Percentiles rank a stretch among this genome's conserved stretches.
These are phyloP conservation scores for Forficula auricularia DNA, from an alignment of 1,140 invertebrate genomes.

Conservation along the genomic window DNA sequence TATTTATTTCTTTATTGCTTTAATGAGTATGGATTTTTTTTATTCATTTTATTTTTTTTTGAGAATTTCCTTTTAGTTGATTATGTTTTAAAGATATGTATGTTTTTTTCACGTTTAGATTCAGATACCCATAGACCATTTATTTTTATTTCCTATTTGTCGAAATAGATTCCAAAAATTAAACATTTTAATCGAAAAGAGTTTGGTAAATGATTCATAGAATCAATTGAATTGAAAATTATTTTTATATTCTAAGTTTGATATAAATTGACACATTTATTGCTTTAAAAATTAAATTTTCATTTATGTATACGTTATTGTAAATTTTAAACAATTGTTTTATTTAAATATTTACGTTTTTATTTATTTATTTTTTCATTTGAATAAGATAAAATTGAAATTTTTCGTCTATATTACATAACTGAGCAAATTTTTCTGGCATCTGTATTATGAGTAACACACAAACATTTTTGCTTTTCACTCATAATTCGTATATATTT, in stretches of 20 bases:
- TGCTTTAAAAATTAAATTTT: too few species aligned
- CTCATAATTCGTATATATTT: too few species aligned
- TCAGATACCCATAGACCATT: slow-evolving; percentile 1
- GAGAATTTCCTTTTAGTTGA: too few species aligned
- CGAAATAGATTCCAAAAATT: slow-evolving; percentile 5
- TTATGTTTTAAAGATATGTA: neutral
- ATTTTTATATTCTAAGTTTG: too few species aligned
- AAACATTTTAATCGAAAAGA: slow-evolving; percentile 14
- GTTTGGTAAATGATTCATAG: too few species aligned
- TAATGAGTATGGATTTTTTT: too few species aligned
- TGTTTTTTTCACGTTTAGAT: neutral
- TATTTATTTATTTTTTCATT: neutral
- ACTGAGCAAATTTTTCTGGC: slow-evolving; percentile 12
- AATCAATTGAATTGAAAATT: too few species aligned
- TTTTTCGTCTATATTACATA: slow-evolving; percentile 10
- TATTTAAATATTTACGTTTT: neutral
- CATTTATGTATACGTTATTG: neutral
- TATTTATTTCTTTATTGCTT: too few species aligned
- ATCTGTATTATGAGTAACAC: slow-evolving; percentile 1
- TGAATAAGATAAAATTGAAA: neutral
- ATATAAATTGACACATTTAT: too few species aligned
- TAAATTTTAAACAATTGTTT: neutral
- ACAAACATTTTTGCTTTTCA: too few species aligned
- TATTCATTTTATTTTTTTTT: too few species aligned
- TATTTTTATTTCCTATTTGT: slow-evolving; percentile 1